A percentile compares a stretch with the other conserved stretches of the same genome.
Evolutionary conservation across 2,888 invertebrate genomes (phyloP).

Genomic region (Euzophera pinguis): DNA sequence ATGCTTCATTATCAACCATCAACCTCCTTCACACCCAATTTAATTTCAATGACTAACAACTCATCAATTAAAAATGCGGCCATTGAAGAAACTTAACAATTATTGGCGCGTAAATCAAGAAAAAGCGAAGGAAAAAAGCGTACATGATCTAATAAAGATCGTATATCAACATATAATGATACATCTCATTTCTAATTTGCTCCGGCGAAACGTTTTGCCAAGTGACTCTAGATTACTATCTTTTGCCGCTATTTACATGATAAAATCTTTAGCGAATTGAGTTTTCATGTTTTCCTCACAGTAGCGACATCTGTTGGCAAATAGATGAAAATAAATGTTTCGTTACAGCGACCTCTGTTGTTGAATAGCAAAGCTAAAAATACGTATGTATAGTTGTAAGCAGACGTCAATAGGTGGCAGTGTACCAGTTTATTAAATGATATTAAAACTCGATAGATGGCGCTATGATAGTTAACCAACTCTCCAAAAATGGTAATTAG

Average conservation of each 20-base stretch:
- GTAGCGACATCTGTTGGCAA: constrained; percentile 34
- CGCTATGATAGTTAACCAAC: not conserved
- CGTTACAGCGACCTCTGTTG: not conserved
- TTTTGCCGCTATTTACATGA: constrained; percentile 17
- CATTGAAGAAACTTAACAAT: constrained; percentile 13
- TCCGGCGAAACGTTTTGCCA: constrained; percentile 37
- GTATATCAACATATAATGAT: constrained; percentile 48
- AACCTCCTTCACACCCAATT: constrained; percentile 12
- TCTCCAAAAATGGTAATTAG: too few species aligned
- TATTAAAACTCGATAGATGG: not conserved
- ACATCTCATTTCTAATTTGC: constrained; percentile 32
- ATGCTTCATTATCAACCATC: not conserved
- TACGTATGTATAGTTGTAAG: not conserved
- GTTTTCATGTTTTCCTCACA: not conserved
- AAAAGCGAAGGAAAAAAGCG: constrained; percentile 30
- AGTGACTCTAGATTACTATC: constrained; percentile 36
- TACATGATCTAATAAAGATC: constrained; percentile 42
- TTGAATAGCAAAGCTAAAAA: not conserved
- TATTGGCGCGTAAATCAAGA: constrained; percentile 17
- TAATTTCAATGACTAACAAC: constrained; percentile 4
- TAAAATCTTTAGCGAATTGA: constrained; percentile 19
- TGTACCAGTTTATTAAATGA: not conserved
- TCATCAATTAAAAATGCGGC: constrained; percentile 11
- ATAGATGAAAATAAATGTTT: constrained; percentile 19
- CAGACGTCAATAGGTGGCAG: not conserved